Base-by-base conservation (phyloP, 2,113 vertebrate species). In the Antechinus stuartii region DNA sequence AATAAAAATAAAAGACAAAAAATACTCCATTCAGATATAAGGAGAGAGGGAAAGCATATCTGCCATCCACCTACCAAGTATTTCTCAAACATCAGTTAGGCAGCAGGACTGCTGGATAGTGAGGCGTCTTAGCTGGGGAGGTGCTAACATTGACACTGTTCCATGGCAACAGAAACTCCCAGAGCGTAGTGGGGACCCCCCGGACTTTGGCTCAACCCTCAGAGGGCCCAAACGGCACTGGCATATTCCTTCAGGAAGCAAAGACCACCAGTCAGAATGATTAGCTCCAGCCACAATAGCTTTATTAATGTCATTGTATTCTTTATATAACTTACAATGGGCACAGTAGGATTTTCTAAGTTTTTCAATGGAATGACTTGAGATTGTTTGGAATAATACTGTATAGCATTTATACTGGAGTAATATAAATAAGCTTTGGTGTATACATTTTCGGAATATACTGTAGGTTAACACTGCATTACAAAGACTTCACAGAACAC, bases 241-340 rank as follows among this genome's bases (percentile, higher is more conserved):
- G 27, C 50, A 14, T 54, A 92, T 92, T 3, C 1, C 16, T 24
- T 56, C 16, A 16, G 0, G 25, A 30, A 46, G 30, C 91, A 93
- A 94, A 0, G 84, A 94, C 8, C 55, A 49, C 53, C 0, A 84
- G n/a, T 23, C 8, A 56, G 61, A 12, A 27, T 16, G 52, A 0
- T 12, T 1, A 53, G 90, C 35, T 91, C 90, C 97, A 96, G 97
- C 96, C 96, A 95, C 54, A 97, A 97, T 95, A 97, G 97, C 96
- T 99, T 99, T 98, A 99, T 98, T 99, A 92, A 97, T 91, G 97
- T 96, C 35, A 97, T 98, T 96, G 93, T 93, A 89, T 92, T 97
- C 97, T 56, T 95, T 55, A 90, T 97, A 98, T 93, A 97, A 97
- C 92, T 95, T 89, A 91, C 93, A 50, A 96, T 93, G 92, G 46